phyloP scores from a whole-genome alignment of 2,888 invertebrate genomes.

The Polydrusus pterygomalis region DNA sequence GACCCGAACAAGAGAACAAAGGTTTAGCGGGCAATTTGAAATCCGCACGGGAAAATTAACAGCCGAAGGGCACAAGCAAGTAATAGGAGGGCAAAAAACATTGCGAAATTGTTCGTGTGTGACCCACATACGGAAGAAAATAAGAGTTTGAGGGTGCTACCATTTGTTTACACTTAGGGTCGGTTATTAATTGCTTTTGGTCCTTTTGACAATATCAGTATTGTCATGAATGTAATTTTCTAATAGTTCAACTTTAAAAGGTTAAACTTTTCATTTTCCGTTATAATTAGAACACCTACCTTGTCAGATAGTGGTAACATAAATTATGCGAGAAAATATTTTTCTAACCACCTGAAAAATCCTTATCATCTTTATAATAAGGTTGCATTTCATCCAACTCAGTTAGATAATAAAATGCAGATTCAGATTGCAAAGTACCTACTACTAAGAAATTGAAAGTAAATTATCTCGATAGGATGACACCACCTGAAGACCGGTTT shows the following conservation, averaged over 20 bases:
- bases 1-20: constrained; percentile 38
- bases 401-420: too few relatives aligned
- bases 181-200: not conserved
- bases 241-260: not conserved
- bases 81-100: constrained; percentile 34
- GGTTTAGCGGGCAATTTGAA: constrained; percentile 41
- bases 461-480: too few relatives aligned
- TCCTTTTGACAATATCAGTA: not conserved
- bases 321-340: too few relatives aligned
- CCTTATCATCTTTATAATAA: too few relatives aligned
- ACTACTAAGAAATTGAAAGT: too few relatives aligned
- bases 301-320: too few relatives aligned
- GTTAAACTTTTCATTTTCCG: too few relatives aligned
- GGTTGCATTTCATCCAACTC: too few relatives aligned
- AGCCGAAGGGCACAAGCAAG: constrained; percentile 40
- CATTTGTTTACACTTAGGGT: constrained; percentile 1
- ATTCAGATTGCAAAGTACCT: too few relatives aligned
- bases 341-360: too few relatives aligned
- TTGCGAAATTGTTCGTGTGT: constrained; percentile 30
- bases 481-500: too few relatives aligned
- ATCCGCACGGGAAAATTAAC: constrained; percentile 43
- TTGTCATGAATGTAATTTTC: not conserved
- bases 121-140: constrained; percentile 33
- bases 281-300: too few relatives aligned
- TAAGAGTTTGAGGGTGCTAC: not conserved